Percentiles rank a stretch among this genome's conserved stretches.
These are phyloP conservation scores for Brachylomia viminalis DNA, from an alignment of 2,888 invertebrate genomes.

Conservation along the genomic window DNA sequence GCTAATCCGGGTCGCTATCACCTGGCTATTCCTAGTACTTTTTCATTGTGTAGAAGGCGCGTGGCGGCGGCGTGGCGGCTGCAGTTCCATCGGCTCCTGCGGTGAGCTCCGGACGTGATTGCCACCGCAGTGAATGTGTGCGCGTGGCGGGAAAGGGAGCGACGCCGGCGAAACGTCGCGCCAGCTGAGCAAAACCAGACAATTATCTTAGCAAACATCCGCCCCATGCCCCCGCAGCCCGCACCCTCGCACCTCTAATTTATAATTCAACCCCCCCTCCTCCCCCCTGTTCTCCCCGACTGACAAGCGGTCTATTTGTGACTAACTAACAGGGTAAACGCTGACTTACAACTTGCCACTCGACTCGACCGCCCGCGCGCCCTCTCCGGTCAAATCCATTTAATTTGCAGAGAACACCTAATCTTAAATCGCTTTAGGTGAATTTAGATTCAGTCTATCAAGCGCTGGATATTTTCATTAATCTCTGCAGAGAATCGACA, in stretches of 20 bases:
- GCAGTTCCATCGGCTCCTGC: neutral
- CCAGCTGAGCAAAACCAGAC: conserved; percentile 41
- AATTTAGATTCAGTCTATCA: conserved; percentile 43
- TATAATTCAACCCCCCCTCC: conserved; percentile 56
- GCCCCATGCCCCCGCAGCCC: neutral
- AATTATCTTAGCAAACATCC: conserved; percentile 66
- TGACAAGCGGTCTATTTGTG: conserved; percentile 56
- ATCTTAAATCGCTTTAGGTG: conserved; percentile 39
- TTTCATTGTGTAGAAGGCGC: conserved; percentile 8
- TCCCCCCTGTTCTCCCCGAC: neutral
- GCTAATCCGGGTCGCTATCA: conserved; percentile 14
- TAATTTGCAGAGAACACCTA: conserved; percentile 39
- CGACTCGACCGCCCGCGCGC: conserved; percentile 17
- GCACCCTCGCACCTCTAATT: conserved; percentile 47
- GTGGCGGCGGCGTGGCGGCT: neutral
- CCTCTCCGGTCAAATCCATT: conserved; percentile 18
- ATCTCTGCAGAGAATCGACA: neutral
- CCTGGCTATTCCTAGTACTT: neutral
- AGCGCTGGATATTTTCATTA: conserved; percentile 16
- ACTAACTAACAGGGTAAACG: conserved; percentile 53
- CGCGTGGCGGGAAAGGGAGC: neutral
- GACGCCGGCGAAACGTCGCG: neutral
- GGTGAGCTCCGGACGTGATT: neutral
- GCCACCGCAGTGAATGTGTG: neutral
- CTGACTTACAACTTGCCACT: conserved; percentile 41